These are phyloP conservation scores for Epinephelus moara DNA, from an alignment of 2,113 vertebrate species.

Conservation along the genomic window DNA sequence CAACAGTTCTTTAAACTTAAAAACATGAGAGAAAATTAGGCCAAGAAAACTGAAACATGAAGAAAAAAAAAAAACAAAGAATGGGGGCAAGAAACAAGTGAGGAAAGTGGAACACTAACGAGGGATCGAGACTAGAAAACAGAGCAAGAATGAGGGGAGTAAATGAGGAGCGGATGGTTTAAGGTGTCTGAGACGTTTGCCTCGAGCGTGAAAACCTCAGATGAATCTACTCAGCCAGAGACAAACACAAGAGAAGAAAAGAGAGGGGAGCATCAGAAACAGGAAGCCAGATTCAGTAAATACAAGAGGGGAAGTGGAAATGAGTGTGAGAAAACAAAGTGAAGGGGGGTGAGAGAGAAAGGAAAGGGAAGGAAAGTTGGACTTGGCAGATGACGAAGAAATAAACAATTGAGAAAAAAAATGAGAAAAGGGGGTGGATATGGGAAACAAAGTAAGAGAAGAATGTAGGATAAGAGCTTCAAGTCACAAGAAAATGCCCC, in stretches of 20 bases:
- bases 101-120: conserved; percentile 42
- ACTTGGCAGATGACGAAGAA: conserved; percentile 10
- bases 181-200: conserved; percentile 51
- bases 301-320: conserved; percentile 46
- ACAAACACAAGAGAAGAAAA: conserved; percentile 12
- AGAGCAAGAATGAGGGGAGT: conserved; percentile 16
- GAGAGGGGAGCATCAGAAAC: conserved; percentile 26
- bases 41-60: conserved; percentile 11
- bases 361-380: conserved; percentile 21
- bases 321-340: conserved; percentile 34
- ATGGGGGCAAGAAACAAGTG: conserved; percentile 46
- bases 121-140: conserved; percentile 39
- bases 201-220: conserved; percentile 50
- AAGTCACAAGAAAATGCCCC: neutral
- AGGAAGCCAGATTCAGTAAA: conserved; percentile 50
- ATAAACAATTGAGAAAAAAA: conserved; percentile 28
- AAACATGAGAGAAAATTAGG: conserved; percentile 49
- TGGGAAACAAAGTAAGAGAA: conserved; percentile 6
- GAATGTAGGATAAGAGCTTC: neutral
- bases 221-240: conserved; percentile 42
- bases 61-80: conserved; percentile 34
- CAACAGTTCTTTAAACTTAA: conserved; percentile 7
- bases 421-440: neutral
- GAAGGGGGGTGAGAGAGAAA: conserved; percentile 8
- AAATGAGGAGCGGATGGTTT: conserved; percentile 44